Conservation (phyloP, 2,888 invertebrate genomes). For the Eupithecia centaureata region DNA sequence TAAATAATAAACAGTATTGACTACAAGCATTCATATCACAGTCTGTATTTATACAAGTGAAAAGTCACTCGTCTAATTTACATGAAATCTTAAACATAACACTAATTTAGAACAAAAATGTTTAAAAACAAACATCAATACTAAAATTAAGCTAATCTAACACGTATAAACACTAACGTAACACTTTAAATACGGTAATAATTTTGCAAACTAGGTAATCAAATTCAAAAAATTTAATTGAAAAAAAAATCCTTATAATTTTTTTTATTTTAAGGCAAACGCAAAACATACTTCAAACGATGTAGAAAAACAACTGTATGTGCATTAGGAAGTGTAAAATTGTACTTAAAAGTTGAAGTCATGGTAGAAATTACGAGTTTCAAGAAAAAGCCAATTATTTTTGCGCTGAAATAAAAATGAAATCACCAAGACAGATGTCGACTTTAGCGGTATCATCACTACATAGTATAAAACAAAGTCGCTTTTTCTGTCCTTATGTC, state of each 20-base stretch:
- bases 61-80: slow-evolving; percentile 20
- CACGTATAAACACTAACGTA: no score
- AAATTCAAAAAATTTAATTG: neutral
- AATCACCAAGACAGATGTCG: neutral
- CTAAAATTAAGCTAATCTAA: neutral
- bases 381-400: no score
- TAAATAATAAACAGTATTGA: slow-evolving; percentile 47
- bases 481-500: no score
- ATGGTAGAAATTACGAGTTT: neutral
- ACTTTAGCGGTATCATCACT: neutral
- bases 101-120: neutral
- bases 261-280: neutral
- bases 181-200: neutral
- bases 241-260: neutral
- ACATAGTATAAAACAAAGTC: no score
- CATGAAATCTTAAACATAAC: slow-evolving; percentile 1
- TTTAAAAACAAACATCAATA: neutral
- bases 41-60: slow-evolving; percentile 54
- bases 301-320: neutral
- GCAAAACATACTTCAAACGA: neutral
- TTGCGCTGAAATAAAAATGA: neutral
- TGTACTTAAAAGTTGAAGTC: neutral
- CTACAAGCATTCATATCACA: slow-evolving; percentile 65
- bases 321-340: neutral
- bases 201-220: neutral